Evolutionary conservation across 2,113 vertebrate genomes (phyloP).

Genomic region (Prunella fulvescens): DNA sequence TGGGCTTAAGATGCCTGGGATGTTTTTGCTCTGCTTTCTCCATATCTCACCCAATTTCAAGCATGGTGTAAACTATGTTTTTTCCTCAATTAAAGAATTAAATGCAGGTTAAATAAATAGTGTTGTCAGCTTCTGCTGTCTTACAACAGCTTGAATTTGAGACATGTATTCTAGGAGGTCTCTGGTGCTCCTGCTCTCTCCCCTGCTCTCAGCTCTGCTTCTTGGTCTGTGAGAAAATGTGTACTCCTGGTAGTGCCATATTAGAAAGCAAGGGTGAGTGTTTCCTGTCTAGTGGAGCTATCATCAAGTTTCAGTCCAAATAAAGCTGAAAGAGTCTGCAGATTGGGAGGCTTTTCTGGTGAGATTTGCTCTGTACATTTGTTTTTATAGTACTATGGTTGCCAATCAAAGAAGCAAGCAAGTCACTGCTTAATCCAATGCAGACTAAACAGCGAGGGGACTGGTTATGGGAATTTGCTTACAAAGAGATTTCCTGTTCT

Average conservation of each 20-base stretch:
- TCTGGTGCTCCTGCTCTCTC: background rate
- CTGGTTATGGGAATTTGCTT: conserved; percentile 71
- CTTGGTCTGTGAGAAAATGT: conserved; percentile 66
- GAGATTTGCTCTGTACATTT: conserved; percentile 64
- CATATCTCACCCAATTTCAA: background rate
- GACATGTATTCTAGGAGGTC: background rate
- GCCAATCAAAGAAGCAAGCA: conserved; percentile 74
- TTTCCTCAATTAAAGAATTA: conserved; percentile 44
- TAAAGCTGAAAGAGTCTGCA: conserved; percentile 63
- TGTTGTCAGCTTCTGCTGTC: conserved; percentile 2
- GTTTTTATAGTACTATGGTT: conserved; percentile 69
- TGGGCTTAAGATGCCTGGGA: background rate
- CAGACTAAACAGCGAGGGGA: conserved; percentile 77
- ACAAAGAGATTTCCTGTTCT: conserved; percentile 71
- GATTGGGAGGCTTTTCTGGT: conserved; percentile 47
- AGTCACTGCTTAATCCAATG: conserved; percentile 51
- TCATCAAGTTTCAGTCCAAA: conserved; percentile 74
- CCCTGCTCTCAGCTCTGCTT: background rate
- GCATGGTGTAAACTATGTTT: background rate
- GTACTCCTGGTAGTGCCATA: conserved; percentile 29
- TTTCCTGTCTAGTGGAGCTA: conserved; percentile 66
- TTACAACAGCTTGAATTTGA: conserved; percentile 1
- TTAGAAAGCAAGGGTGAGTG: conserved; percentile 36
- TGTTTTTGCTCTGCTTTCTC: background rate
- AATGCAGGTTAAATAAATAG: conserved; percentile 47